Evolutionary conservation across 2,888 invertebrate species (phyloP).

Genomic region (Augiades crinisus): DNA sequence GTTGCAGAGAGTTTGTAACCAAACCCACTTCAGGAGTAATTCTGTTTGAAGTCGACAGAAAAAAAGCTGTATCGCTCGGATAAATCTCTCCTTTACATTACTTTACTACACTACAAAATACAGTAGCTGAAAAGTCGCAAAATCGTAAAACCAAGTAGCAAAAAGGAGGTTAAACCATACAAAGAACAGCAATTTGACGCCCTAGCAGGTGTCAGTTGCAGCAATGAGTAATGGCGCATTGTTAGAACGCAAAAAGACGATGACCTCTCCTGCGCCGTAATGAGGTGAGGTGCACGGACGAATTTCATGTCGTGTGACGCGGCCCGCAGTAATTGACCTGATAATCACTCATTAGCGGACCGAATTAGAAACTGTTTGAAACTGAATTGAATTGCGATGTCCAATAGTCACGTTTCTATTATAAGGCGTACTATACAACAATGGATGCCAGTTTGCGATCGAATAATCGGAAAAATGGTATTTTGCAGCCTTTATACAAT

Average conservation of each 20-base stretch:
- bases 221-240: constrained; percentile 23
- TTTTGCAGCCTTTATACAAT: too few species aligned
- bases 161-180: background rate
- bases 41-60: too few species aligned
- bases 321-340: constrained; percentile 11
- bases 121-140: background rate
- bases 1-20: too few species aligned
- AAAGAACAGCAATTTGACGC: constrained; percentile 5
- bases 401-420: background rate
- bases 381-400: constrained; percentile 9
- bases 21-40: too few species aligned
- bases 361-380: constrained; percentile 6
- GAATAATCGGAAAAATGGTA: too few species aligned
- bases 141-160: constrained; percentile 1
- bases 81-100: too few species aligned
- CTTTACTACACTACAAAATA: too few species aligned
- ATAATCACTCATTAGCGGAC: constrained; percentile 14
- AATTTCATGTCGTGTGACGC: constrained; percentile 8
- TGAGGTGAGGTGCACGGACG: constrained; percentile 10
- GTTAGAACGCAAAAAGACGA: constrained; percentile 19
- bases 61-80: too few species aligned
- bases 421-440: too few species aligned
- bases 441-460: too few species aligned
- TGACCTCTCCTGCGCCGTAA: constrained; percentile 13
- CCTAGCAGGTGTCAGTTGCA: constrained; percentile 22